Percentiles rank a stretch among this genome's conserved stretches.
phyloP scores from a whole-genome alignment of 2,888 invertebrate genomes.

The Hydroisotoma schaefferi region DNA sequence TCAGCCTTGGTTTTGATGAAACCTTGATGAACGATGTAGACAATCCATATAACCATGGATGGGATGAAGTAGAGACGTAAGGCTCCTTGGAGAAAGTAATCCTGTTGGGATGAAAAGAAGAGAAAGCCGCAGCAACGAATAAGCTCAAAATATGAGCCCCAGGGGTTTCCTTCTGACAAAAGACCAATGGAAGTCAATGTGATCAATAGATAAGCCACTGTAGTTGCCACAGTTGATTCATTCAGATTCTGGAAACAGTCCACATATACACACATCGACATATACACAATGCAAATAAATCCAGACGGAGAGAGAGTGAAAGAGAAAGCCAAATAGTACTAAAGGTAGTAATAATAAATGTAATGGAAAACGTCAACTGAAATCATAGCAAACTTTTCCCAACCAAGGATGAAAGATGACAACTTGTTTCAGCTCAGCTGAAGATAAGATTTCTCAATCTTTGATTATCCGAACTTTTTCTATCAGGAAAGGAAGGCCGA shows the following conservation, averaged over 20 bases:
- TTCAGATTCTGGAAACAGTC: constrained; percentile 62
- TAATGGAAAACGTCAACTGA: neutral
- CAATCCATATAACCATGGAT: constrained; percentile 39
- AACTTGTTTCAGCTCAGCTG: no score
- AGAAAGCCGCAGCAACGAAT: constrained; percentile 64
- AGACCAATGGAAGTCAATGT: constrained; percentile 70
- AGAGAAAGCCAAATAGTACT: neutral
- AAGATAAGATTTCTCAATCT: no score
- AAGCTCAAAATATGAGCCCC: constrained; percentile 63
- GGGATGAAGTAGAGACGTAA: constrained; percentile 38
- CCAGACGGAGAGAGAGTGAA: constrained; percentile 45
- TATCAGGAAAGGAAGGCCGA: no score
- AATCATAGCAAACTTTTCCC: constrained; percentile 1
- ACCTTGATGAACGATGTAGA: constrained; percentile 31
- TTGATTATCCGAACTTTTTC: no score
- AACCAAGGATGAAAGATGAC: no score
- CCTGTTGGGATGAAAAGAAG: constrained; percentile 45
- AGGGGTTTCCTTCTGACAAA: constrained; percentile 66
- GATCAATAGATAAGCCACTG: constrained; percentile 64
- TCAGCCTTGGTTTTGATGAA: constrained; percentile 7
- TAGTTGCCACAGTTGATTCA: constrained; percentile 60
- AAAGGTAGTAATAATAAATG: neutral
- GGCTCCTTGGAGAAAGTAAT: constrained; percentile 39
- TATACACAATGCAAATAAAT: neutral
- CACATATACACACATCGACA: constrained; percentile 26